Evolutionary conservation across 2,888 invertebrate species (phyloP), one percentile per base, ranked within the genome.

Genomic region (Hemithea aestivaria): DNA sequence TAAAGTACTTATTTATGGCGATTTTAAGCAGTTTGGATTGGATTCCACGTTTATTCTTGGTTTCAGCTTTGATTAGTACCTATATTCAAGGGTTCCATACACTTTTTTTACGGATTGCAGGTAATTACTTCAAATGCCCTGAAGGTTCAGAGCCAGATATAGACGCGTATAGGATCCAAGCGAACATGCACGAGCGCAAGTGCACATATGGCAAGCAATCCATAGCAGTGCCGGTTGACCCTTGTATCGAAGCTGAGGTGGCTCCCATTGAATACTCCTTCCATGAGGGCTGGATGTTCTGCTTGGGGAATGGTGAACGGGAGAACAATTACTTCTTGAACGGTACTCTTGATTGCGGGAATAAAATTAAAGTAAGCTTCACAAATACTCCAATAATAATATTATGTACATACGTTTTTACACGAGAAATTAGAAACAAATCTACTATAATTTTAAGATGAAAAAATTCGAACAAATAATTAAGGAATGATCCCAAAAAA

Each of bases 231-330:
- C 36, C 69, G 0, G 58, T 82, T 1, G 87, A 87, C 40, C 79
- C 87, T 0, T 87, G 87, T 34, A 81, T 85, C 20, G 87, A 87
- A 59, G 84, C 83, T n/a, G 87, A 87, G 56, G 63, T 75, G 7
- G 83, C 85, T 0, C 83, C 84, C 0, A 81, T 84, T 38, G 87
- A 87, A 45, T 87, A 79, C 37, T 87, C 87, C 0, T 87, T 81
- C 46, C 70, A 78, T 29, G 85, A 85, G 56, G 87, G 87, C 4
- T 87, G 87, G 87, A 80, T 80, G 82, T 85, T 87, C 49, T 87
- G 87, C 41, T 68, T 87, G 7, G 87, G 87, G 1, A 80, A 73
- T 45, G 87, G 84, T 2, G 87, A 87, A 24, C 66, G 87, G 35
- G 87, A 85, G 45, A 80, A 76, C 33, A 84, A 81, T 50, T 85